phyloP scores from a whole-genome alignment of 2,888 invertebrate species.

The Tetropium fuscum region DNA sequence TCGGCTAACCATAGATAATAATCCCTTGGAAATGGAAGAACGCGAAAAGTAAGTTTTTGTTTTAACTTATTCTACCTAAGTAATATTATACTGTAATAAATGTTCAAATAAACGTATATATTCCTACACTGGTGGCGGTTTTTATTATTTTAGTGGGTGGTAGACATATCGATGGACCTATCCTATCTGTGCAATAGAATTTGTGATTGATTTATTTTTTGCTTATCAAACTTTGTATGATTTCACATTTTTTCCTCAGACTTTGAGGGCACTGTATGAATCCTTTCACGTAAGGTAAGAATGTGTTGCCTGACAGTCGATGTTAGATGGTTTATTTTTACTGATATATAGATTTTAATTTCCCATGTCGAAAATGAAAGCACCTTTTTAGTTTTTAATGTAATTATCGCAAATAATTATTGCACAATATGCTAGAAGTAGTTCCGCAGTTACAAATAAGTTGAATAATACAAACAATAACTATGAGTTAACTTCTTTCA shows the following conservation, averaged over 20 bases:
- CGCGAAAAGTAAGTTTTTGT: slow-evolving; percentile 83
- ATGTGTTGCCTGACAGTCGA: slow-evolving; percentile 33
- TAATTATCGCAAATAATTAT: slow-evolving; percentile 41
- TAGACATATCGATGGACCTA: slow-evolving; percentile 19
- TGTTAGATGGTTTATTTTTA: slow-evolving; percentile 27
- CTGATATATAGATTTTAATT: slow-evolving; percentile 8
- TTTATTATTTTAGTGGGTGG: slow-evolving; percentile 24
- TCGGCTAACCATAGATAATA: slow-evolving; percentile 77
- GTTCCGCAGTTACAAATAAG: slow-evolving; percentile 17
- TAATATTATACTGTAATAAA: slow-evolving; percentile 16
- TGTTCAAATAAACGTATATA: slow-evolving; percentile 6
- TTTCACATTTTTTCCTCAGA: slow-evolving; percentile 21
- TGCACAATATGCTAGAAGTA: slow-evolving; percentile 37
- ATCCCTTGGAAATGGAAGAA: slow-evolving; percentile 84
- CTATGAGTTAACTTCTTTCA: too few relatives aligned
- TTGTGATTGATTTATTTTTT: slow-evolving; percentile 50
- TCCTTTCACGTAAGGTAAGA: slow-evolving; percentile 35
- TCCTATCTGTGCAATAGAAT: slow-evolving; percentile 57
- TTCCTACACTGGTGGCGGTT: slow-evolving; percentile 39
- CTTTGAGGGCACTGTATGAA: slow-evolving; percentile 21
- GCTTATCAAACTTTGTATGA: slow-evolving; percentile 21
- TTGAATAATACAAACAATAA: slow-evolving; percentile 6
- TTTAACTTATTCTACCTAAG: slow-evolving; percentile 18
- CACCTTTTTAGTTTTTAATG: slow-evolving; percentile 14
- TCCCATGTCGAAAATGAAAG: slow-evolving; percentile 4